Evolutionary conservation across 1,140 invertebrate species (phyloP).

Genomic region (Prorops nasuta): DNA sequence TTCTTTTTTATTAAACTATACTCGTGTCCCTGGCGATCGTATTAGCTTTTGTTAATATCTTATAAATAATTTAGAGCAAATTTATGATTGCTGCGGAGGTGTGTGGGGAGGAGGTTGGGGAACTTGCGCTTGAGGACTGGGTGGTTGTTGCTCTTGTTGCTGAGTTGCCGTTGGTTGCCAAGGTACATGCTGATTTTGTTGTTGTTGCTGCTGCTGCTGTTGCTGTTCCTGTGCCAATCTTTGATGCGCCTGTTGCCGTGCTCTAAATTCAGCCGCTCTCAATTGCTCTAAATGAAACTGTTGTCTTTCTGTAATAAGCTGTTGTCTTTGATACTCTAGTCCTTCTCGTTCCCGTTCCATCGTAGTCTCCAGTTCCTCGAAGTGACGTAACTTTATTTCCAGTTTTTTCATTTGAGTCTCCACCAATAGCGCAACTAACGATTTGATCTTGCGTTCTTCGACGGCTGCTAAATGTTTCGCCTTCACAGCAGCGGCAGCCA

Average conservation of each 20-base stretch:
- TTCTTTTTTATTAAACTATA: neutral
- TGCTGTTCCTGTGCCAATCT: slow-evolving; percentile 65
- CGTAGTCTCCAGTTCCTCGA: slow-evolving; percentile 97
- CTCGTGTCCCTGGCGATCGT: neutral
- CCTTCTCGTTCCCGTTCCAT: slow-evolving; percentile 98
- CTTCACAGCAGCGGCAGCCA: slow-evolving; percentile 96
- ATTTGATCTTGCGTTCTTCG: slow-evolving; percentile 98
- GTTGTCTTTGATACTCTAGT: slow-evolving; percentile 95
- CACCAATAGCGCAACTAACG: slow-evolving; percentile 92
- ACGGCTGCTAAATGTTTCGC: slow-evolving; percentile 97
- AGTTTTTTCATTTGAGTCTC: slow-evolving; percentile 99
- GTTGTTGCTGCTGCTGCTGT: slow-evolving; percentile 50
- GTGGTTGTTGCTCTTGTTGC: slow-evolving; percentile 43
- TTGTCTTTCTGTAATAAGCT: slow-evolving; percentile 95
- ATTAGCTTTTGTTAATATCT: no score
- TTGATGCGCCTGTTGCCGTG: slow-evolving; percentile 86
- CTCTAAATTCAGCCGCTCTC: slow-evolving; percentile 93
- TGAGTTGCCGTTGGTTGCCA: slow-evolving; percentile 45
- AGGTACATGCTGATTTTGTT: slow-evolving; percentile 39
- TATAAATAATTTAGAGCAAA: no score
- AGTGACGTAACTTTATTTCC: slow-evolving; percentile 97
- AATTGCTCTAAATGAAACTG: slow-evolving; percentile 98
- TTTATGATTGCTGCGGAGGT: slow-evolving; percentile 49
- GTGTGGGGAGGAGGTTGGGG: slow-evolving; percentile 43
- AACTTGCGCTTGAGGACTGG: slow-evolving; percentile 16